Evolutionary conservation across 2,797 vertebrate species (phyloP), one percentile per base, ranked within the genome.

Genomic region (Prunella strophiata): DNA sequence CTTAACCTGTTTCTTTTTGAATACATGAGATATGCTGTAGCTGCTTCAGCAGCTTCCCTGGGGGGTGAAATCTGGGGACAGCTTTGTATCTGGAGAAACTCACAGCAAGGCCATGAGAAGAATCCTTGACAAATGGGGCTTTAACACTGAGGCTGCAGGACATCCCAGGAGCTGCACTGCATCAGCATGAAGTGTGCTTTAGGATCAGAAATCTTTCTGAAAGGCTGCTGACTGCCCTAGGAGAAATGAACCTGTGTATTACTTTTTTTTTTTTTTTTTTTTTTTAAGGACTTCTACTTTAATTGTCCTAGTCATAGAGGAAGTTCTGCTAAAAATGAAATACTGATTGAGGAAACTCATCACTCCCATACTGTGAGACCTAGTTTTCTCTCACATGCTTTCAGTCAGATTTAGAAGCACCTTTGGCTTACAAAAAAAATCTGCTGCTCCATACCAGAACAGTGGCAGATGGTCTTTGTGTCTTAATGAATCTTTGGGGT

Each of bases 381-480:
- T 66, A 55, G 38, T 95, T 96, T 89, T 91, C 81, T 76, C 58
- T 84, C 70, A 63, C 58, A 43, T 57, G 54, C 62, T 74, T 86
- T 85, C 75, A 85, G 85, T 88, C 71, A 80, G 40, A 70, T 86
- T 83, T 58, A 85, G 57, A 58, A 89, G 47, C 65, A 82, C 68
- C 79, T 87, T 91, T 89, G 76, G 76, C 87, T 78, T 91, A 30
- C 38, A 89, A 88, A 82, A 50, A 38, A 57, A 71, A 12, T 65
- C 76, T 88, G 17, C 79, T 91, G 58, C 55, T 89, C 40, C 38
- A 16, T 48, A 80, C 12, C 62, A 59, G 79, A 79, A n/a, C 71
- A n/a, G 47, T 73, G 77, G 48, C 96, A 97, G 96, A 96, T 94
- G 94, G 96, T 85, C 93, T 88, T 85, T 65, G 65, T 94, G 85